phyloP scores from a whole-genome alignment of 2,113 vertebrate genomes.

The Zapus hudsonius region DNA sequence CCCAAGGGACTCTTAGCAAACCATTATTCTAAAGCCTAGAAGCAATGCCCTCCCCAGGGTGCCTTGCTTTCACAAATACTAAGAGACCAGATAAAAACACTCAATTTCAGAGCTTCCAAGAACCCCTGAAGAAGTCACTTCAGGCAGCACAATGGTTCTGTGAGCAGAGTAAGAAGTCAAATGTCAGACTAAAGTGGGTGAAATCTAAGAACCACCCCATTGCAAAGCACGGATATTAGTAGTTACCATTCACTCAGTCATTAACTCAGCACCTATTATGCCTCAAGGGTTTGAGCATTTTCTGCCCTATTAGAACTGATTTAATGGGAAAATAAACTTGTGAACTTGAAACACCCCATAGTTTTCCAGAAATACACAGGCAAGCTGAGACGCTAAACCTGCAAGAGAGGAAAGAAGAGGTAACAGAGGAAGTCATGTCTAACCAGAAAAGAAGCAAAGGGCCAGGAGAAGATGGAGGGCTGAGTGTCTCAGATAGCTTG shows the following conservation, averaged over 20 bases:
- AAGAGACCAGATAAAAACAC: slow-evolving; percentile 46
- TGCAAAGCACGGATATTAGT: background rate
- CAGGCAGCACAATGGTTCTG: no score
- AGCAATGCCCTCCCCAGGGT: background rate
- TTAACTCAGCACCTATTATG: background rate
- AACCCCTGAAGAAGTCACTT: slow-evolving; percentile 6
- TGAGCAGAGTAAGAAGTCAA: background rate
- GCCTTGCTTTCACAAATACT: slow-evolving; percentile 33
- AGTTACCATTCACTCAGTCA: background rate
- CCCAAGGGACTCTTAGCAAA: slow-evolving; percentile 3
- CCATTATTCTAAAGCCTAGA: slow-evolving; percentile 32
- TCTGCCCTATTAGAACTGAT: background rate
- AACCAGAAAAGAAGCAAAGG: background rate
- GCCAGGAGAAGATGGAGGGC: background rate
- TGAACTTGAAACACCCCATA: background rate
- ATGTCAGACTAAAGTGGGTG: background rate
- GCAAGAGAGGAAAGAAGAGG: background rate
- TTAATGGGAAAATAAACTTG: background rate
- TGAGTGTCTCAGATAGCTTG: background rate
- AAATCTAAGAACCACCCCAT: background rate
- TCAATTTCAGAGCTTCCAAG: slow-evolving; percentile 26
- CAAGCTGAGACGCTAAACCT: background rate
- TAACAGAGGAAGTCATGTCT: background rate
- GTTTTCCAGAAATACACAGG: background rate
- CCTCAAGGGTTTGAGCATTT: background rate